Base-by-base conservation (phyloP, 2,888 invertebrate genomes). In the Geotrupes spiniger region DNA sequence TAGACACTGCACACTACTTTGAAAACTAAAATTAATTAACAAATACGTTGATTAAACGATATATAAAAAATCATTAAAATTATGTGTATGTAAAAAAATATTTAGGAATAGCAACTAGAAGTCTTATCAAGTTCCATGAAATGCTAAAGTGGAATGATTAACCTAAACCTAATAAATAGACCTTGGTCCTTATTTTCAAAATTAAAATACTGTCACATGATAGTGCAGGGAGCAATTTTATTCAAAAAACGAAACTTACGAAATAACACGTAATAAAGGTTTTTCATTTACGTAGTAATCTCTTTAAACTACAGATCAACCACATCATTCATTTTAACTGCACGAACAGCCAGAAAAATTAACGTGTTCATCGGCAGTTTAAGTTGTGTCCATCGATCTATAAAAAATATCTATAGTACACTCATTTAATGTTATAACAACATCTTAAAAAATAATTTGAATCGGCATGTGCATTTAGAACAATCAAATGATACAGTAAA, bases 11-110 rank as follows among this genome's bases (percentile, higher is more conserved):
- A 62, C 61, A 63, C 57, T 61, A 61, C 53, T 49, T 36, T 38
- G 38, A 49, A 36, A 60, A 70, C 65, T 70, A 70, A 71, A 70
- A 73, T 66, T 72, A 73, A 68, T 72, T 73, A 73, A 73, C 72
- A 73, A 72, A 72, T 72, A 71, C 70, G 69, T 68, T 65, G 63
- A 68, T 68, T 60, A 59, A 68, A 61, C 58, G 54, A 59, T 66
- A 66, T 59, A 56, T 48, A 51, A 43, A 65, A 61, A 63, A 65
- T 64, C 60, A 65, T 66, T 67, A 69, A 65, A 69, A 65, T 68
- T 65, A 64, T 68, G 36, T 49, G 40, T 43, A 43, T 46, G 42
- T 37, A 41, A 42, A 48, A 48, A 48, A 42, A 40, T 46, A 42
- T 69, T 65, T 70, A 71, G 70, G 70, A 73, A 71, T 70, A 69